phyloP scores from a whole-genome alignment of 53 echinoderm and acorn worm genomes.

The Echinometra lucunter region DNA sequence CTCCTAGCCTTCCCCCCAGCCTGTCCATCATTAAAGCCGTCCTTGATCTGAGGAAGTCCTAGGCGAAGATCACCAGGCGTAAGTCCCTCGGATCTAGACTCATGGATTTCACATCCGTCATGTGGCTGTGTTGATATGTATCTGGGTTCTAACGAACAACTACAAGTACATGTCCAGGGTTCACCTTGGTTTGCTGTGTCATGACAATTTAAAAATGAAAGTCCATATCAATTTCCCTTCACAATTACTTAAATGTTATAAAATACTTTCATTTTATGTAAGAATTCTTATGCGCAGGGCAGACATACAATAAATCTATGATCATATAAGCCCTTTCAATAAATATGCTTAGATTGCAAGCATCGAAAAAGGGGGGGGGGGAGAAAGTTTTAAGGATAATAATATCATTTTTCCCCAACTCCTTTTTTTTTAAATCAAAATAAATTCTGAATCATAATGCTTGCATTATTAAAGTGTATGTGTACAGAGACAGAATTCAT shows the following conservation, averaged over 20 bases:
- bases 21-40: conserved; percentile 47
- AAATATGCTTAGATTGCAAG: too few species aligned
- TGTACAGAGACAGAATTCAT: neutral
- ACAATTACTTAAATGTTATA: neutral
- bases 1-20: neutral
- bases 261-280: too few species aligned
- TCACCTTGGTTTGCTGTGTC: neutral
- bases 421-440: too few species aligned
- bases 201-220: neutral
- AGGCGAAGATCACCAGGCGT: neutral
- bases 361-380: too few species aligned
- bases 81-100: conserved; percentile 27
- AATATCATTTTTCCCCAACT: too few species aligned
- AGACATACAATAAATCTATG: too few species aligned
- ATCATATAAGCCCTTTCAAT: too few species aligned
- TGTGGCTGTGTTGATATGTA: conserved; percentile 8
- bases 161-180: neutral
- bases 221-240: neutral
- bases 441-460: too few species aligned
- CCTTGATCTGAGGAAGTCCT: conserved; percentile 62
- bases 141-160: neutral
- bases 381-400: too few species aligned
- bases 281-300: too few species aligned
- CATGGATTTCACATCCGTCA: conserved; percentile 49
- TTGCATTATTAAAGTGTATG: too few species aligned